Evolutionary conservation across 2,113 vertebrate genomes (phyloP).

Genomic region (Triplophysa tibetana): DNA sequence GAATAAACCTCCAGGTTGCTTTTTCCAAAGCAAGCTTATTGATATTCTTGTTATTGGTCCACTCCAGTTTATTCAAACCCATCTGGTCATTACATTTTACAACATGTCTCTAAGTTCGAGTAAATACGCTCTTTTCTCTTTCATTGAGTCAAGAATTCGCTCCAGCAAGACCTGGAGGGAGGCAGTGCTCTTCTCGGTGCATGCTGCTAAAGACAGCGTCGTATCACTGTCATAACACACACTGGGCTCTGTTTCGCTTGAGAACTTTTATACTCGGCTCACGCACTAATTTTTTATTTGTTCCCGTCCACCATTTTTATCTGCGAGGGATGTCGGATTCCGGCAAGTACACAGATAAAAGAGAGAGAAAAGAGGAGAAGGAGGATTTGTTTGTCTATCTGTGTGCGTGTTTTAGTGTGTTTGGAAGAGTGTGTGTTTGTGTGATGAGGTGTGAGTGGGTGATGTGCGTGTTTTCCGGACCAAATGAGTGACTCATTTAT

Average conservation of each 20-base stretch:
- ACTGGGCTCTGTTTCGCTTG: not conserved
- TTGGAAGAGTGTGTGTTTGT: constrained; percentile 9
- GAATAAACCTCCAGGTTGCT: not conserved
- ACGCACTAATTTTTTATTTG: constrained; percentile 27
- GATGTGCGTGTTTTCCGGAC: constrained; percentile 26
- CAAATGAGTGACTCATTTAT: constrained; percentile 24
- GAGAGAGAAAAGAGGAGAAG: constrained; percentile 12
- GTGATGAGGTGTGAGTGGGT: constrained; percentile 1
- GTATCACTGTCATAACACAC: constrained; percentile 2
- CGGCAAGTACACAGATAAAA: constrained; percentile 24
- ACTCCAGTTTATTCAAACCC: constrained; percentile 39
- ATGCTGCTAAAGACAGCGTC: constrained; percentile 44
- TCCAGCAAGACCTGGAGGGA: constrained; percentile 38
- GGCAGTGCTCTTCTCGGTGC: constrained; percentile 25
- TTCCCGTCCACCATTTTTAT: constrained; percentile 25
- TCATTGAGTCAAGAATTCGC: constrained; percentile 39
- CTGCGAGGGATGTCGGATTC: constrained; percentile 28
- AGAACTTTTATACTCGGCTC: constrained; percentile 24
- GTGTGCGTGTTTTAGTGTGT: constrained; percentile 33
- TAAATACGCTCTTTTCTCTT: constrained; percentile 47
- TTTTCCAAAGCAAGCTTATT: not conserved
- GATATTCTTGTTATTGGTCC: constrained; percentile 19
- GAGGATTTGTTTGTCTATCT: constrained; percentile 27
- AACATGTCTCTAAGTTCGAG: constrained; percentile 55
- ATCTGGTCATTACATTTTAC: constrained; percentile 54